Base-by-base conservation (phyloP, 2,888 invertebrate species). In the Tolmerus cingulatus region DNA sequence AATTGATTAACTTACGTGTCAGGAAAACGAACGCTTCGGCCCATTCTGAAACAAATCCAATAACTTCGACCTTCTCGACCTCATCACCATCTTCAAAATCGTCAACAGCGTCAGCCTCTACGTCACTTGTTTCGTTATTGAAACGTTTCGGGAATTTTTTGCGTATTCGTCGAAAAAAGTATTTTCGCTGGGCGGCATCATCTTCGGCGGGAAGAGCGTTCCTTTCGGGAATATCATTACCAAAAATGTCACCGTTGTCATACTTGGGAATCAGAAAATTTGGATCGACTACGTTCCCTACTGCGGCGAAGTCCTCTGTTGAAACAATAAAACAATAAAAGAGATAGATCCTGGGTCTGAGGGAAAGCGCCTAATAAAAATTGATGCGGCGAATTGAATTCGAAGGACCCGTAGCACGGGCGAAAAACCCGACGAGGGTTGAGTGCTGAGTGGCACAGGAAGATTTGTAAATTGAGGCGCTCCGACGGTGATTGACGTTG, bases 41-140 rank as follows among this genome's bases (percentile, higher is more conserved):
- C 95, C 95, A 95, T 91, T 95, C 95, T 89, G 94, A 94, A 91
- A 96, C 93, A 93, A 95, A 95, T 90, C 95, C 95, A 91, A 95
- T 93, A 91, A 94, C 94, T 90, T 91, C 89, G 88, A 91, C 90
- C 88, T 91, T 91, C 81, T 86, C 86, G 66, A 66, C 74, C 66
- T 87, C 74, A 40, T 87, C 74, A 43, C 34, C n/a, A 57, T 66
- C 84, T 16, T 23, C 46, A 9, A 34, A 8, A 40, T 40, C 51
- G 55, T 51, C 43, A 46, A 12, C 43, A 46, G 23, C 66, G 51
- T 30, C 46, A 37, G 19, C 23, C 8, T 87, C 43, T n/a, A 19
- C 16, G 23, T 74, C 74, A 66, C 51, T 74, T 46, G 78, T 79
- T 66, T 74, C 34, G 46, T 74, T 85, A 46, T 85, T 40, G 74